Evolutionary conservation across 2,888 invertebrate species (phyloP), one percentile per base, ranked within the genome.

Genomic region (Serrognathus titanus): DNA sequence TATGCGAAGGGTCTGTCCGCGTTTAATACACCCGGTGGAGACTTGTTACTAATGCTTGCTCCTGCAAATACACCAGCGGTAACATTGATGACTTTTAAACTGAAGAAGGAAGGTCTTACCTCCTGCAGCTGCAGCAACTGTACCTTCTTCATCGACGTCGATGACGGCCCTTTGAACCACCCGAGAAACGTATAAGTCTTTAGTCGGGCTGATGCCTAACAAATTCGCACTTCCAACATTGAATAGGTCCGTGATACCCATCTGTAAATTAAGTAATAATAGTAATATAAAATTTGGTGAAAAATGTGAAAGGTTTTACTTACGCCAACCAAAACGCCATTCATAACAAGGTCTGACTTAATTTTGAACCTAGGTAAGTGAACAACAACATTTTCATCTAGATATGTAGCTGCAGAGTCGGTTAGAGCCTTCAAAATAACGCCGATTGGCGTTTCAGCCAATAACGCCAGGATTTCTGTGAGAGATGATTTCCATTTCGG

Each of bases 91-190:
- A 2, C 16, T 31, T 31, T 31, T 31, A 31, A 31, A 31, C 1
- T 31, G 24, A 31, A 31, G 7, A 31, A 31, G 24, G 0, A 31
- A 31, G 6, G 24, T 7, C 7, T 31, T 31, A 31, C 24, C 24
- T 31, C 6, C 82, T 0, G 82, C 81, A 0, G 86, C 88, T 0
- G 85, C 80, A 0, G 89, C 89, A 20, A 85, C 82, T 0, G 89
- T 89, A 2, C 90, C 90, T 57, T 87, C 81, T 73, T 90, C 90
- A 24, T 86, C 85, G 0, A 90, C 89, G 69, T 88, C 86, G 60
- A 90, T 87, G 66, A 84, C 84, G 4, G 89, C 87, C 66, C 86
- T 87, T 70, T 90, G 90, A 1, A 89, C 80, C 11, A 88, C 80
- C 7, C 83, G 79, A 0, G 85, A 84, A 6, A 89, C 80, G 62